Base-by-base conservation (phyloP, 2,797 vertebrate genomes). In the Toxotes lorentzi region DNA sequence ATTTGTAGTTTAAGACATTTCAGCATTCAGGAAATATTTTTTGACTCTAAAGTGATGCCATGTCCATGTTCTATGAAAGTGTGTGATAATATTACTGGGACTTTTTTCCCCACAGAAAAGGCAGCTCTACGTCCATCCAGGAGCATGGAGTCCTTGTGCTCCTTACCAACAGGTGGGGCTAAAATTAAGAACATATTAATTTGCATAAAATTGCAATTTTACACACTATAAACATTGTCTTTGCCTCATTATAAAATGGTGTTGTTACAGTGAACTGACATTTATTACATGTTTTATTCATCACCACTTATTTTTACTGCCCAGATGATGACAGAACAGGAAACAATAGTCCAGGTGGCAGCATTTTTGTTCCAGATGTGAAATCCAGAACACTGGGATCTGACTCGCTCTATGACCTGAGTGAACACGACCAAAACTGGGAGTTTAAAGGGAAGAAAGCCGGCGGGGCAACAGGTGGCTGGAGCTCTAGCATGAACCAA, bases 61-160 rank as follows among this genome's bases (percentile, higher is more conserved):
- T 30, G 10, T 35, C 1, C 14, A 23, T 51, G 51, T 59, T 60
- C n/a, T 62, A 2, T 56, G 8, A 76, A 77, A 51, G 16, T 67
- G n/a, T 30, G 23, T 45, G 23, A 70, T 75, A 30, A 77, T 47
- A 21, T 67, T 59, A 16, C 2, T 72, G 24, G 32, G 17, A 7
- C 17, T 62, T 53, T 14, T 74, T 88, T 86, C 81, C 80, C 81
- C 80, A 86, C 95, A 98, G 98, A 98, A 92, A 99, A 98, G 90
- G 92, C 96, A 80, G 94, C 96, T 56, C 97, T 99, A 67, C 96
- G 98, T 17, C 97, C 98, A 0, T 97, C 98, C 14, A 99, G 98
- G 93, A 99, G 98, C 91, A 99, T 99, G 98, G 98, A 99, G 87
- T 99, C 98, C 0, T 90, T 99, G 86, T 99, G 97, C 84, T 98